Conservation (phyloP, 2,888 invertebrate species). For the Maniola hyperantus region DNA sequence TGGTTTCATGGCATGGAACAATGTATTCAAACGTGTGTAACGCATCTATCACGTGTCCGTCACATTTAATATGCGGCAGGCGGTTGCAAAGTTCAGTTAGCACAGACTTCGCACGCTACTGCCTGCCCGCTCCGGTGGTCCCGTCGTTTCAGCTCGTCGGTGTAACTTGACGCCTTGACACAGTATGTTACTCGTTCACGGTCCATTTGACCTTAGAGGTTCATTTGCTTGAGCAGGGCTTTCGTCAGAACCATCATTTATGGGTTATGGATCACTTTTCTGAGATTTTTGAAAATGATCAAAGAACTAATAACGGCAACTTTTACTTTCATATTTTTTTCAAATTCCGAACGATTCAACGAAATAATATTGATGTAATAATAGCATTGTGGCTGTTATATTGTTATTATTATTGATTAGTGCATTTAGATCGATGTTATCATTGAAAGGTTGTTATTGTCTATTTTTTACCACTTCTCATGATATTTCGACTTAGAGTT, state of each 20-base stretch:
- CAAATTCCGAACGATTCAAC: no score
- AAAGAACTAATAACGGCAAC: no score
- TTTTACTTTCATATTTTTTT: no score
- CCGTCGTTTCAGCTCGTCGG: constrained; percentile 42
- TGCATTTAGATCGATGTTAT: no score
- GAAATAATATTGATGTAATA: no score
- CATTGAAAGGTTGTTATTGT: no score
- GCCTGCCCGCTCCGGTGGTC: constrained; percentile 52
- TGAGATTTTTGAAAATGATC: background rate
- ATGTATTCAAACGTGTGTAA: constrained; percentile 18
- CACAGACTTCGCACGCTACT: constrained; percentile 44
- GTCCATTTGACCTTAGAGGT: constrained; percentile 40
- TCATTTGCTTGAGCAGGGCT: background rate
- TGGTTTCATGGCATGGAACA: background rate
- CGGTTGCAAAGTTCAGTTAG: constrained; percentile 26
- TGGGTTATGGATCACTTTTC: background rate
- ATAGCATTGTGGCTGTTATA: no score
- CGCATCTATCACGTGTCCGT: constrained; percentile 20
- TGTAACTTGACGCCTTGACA: constrained; percentile 53
- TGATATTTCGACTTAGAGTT: no score
- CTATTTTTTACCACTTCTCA: no score
- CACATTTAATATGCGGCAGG: constrained; percentile 21
- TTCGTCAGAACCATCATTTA: constrained; percentile 5
- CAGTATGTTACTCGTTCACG: constrained; percentile 44
- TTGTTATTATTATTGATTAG: no score